phyloP scores from a whole-genome alignment of 64 coral and sea anemone species.

The Hydrozoanthus tunicans region DNA sequence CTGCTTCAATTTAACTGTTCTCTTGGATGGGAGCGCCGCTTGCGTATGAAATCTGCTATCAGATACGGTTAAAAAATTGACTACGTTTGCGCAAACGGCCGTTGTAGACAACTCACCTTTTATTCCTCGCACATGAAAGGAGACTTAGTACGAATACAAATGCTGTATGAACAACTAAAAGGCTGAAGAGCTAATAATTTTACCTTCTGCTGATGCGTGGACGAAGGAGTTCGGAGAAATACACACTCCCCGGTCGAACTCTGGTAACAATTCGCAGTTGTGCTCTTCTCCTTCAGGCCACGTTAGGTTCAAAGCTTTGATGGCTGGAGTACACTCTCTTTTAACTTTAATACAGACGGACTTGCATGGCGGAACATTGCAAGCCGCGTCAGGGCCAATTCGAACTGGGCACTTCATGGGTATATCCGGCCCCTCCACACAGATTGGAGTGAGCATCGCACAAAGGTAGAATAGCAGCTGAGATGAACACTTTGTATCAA shows the following conservation, averaged over 20 bases:
- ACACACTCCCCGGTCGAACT: constrained; percentile 2
- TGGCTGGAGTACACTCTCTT: background rate
- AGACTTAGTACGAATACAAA: background rate
- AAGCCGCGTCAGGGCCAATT: background rate
- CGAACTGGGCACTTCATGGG: background rate
- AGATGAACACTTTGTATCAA: constrained; percentile 24
- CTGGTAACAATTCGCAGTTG: background rate
- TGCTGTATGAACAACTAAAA: background rate
- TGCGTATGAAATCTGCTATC: no score
- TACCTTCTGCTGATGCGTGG: background rate
- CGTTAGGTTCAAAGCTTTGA: constrained; percentile 13
- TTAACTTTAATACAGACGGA: constrained; percentile 10
- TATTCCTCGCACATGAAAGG: background rate
- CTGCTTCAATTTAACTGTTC: no score
- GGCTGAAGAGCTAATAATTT: background rate
- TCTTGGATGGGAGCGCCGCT: no score
- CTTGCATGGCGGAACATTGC: background rate
- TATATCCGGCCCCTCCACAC: background rate
- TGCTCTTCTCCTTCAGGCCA: background rate
- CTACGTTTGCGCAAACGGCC: no score
- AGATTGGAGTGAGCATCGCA: constrained; percentile 23
- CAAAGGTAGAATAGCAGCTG: constrained; percentile 26
- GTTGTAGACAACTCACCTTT: no score
- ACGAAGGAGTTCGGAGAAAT: background rate
- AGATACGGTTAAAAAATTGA: no score